phyloP scores from a whole-genome alignment of 2,113 vertebrate genomes.

The Lepisosteus osseus region DNA sequence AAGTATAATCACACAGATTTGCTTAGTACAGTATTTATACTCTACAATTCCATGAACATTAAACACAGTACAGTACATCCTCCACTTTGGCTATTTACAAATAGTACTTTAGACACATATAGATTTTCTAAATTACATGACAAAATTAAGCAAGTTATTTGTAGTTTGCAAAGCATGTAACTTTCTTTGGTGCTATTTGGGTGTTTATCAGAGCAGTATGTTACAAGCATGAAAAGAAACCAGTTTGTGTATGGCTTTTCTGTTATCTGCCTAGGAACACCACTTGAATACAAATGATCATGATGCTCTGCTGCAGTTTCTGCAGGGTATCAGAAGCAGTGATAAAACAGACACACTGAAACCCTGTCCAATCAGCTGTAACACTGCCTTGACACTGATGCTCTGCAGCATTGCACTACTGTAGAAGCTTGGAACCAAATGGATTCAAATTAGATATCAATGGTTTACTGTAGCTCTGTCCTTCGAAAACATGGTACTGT shows the following conservation, averaged over 20 bases:
- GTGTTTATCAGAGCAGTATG: not conserved
- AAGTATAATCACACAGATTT: no score
- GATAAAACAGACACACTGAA: conserved; percentile 2
- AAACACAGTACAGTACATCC: no score
- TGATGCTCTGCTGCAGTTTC: conserved; percentile 4
- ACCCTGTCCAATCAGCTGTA: conserved; percentile 4
- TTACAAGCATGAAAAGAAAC: not conserved
- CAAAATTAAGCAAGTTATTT: not conserved
- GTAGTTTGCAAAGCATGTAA: not conserved
- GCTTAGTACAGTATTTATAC: no score
- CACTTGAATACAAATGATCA: conserved; percentile 4
- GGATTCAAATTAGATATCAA: not conserved
- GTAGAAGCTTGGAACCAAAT: not conserved
- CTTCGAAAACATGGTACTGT: not conserved
- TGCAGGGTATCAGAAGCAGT: not conserved
- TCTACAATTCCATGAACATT: no score
- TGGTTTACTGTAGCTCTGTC: not conserved
- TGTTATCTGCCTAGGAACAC: conserved; percentile 14
- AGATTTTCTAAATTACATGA: not conserved
- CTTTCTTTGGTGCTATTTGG: not conserved
- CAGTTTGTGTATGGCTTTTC: conserved; percentile 1
- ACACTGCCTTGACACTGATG: not conserved
- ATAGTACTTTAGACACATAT: not conserved
- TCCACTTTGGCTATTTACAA: no score
- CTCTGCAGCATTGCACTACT: conserved; percentile 4